Evolutionary conservation across 2,888 invertebrate genomes (phyloP), one percentile per base, ranked within the genome.

Genomic region (Napeogenes inachia): DNA sequence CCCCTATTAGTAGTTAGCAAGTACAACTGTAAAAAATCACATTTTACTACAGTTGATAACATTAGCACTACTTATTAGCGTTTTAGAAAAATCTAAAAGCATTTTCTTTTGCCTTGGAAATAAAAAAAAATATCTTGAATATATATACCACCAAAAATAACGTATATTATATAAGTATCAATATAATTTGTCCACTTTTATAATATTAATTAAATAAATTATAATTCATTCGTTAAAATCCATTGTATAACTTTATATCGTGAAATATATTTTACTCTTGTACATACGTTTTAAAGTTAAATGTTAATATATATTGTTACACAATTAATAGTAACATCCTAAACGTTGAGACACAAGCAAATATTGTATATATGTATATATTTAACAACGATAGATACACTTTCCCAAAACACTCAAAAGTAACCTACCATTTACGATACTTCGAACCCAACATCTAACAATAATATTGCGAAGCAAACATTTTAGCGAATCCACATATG

Each of bases 381-480:
- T 81, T 82, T 83, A 87, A 89, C 86, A 87, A 83, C 80, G 77
- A 82, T 84, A 83, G 80, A 83, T 72, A 81, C 80, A 84, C 81
- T 75, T 76, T 79, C 73, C 76, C 74, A 75, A 76, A 80, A 82
- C 77, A 68, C 75, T 75, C 75, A 80, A 78, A 82, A 75, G 78
- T 74, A 76, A 77, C 75, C 71, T 69, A 66, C 62, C 75, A 71
- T 75, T 73, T 63, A 60, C 73, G 71, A 68, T 73, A 73, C 76
- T 58, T 76, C 21, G 21, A 21, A 79, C 71, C 80, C 79, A 76
- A 78, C 77, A 68, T 78, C 62, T 71, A 71, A 70, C 73, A 75
- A 78, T 71, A 75, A 75, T 81, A 77, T 78, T 79, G 78, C 71
- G 74, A 79, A 79, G 76, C 76, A 79, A 84, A 80, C 84, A 80